Conservation (phyloP, 2,113 vertebrate species). For the Sminthopsis crassicaudata region DNA sequence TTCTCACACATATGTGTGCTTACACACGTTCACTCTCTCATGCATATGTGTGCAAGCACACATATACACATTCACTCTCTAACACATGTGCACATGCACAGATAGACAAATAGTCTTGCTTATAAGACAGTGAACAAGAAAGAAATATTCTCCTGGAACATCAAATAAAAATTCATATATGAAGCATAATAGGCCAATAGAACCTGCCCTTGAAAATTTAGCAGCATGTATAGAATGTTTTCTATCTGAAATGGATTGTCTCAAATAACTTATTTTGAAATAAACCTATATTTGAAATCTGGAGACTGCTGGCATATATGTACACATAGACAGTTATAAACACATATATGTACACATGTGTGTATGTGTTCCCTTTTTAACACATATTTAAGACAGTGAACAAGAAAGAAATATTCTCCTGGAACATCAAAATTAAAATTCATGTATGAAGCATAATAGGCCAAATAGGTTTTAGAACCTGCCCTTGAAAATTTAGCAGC, state of each 20-base stretch:
- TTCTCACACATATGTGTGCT: no score
- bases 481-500: conserved; percentile 1
- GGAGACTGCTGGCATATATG: neutral
- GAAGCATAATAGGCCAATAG: neutral
- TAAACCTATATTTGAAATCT: neutral
- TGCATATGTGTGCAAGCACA: neutral
- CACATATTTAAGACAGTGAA: no score
- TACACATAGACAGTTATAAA: neutral
- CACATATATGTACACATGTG: neutral
- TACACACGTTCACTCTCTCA: no score
- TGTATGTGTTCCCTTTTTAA: rapidly evolving
- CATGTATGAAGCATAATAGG: neutral
- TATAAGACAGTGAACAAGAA: neutral
- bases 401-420: neutral
- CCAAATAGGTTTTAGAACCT: conserved; percentile 13
- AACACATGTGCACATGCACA: neutral
- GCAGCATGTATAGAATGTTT: neutral
- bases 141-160: neutral
- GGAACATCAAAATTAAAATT: neutral
- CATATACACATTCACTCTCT: neutral
- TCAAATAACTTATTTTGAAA: neutral
- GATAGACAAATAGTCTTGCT: neutral
- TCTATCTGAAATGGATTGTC: neutral
- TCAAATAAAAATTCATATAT: neutral
- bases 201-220: conserved; percentile 18